Evolutionary conservation across 1,140 invertebrate genomes (phyloP).

Genomic region (Augochlora pura): DNA sequence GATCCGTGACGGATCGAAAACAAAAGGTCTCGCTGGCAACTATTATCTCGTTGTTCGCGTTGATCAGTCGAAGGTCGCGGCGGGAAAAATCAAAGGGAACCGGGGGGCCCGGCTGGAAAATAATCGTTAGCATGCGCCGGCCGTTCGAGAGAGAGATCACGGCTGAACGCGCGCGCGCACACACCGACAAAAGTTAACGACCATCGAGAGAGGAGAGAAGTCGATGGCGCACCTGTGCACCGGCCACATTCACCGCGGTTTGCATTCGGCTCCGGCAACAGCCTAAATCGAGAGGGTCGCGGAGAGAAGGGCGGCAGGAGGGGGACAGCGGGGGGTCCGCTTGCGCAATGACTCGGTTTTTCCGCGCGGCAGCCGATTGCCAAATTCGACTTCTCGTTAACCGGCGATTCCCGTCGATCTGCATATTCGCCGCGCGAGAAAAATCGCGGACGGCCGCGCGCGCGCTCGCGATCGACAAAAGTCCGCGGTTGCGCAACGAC

Average conservation of each 20-base stretch:
- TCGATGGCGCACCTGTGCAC: too few species aligned
- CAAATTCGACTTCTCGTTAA: constrained; percentile 58
- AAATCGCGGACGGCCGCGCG: constrained; percentile 5
- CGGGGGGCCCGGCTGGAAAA: constrained; percentile 53
- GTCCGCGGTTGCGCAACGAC: constrained; percentile 17
- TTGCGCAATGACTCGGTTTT: constrained; percentile 39
- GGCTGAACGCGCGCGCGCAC: too few species aligned
- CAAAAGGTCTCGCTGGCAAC: too few species aligned
- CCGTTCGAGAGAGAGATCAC: constrained; percentile 12
- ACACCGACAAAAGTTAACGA: not conserved
- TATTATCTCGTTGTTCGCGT: too few species aligned
- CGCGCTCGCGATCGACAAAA: constrained; percentile 33
- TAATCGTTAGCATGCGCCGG: constrained; percentile 43
- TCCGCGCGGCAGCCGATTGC: constrained; percentile 19
- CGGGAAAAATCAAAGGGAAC: constrained; percentile 56
- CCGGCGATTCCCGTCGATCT: constrained; percentile 36
- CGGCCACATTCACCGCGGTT: constrained; percentile 33
- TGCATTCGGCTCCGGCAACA: constrained; percentile 28
- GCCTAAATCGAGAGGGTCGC: constrained; percentile 27
- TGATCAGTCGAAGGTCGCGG: constrained; percentile 38
- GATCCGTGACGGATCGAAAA: too few species aligned
- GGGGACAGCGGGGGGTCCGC: too few species aligned
- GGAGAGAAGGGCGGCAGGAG: too few species aligned
- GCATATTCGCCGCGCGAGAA: constrained; percentile 21
- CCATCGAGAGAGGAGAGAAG: too few species aligned